Base-by-base conservation (phyloP, 2,888 invertebrate species). In the Aleiodes testaceus region DNA sequence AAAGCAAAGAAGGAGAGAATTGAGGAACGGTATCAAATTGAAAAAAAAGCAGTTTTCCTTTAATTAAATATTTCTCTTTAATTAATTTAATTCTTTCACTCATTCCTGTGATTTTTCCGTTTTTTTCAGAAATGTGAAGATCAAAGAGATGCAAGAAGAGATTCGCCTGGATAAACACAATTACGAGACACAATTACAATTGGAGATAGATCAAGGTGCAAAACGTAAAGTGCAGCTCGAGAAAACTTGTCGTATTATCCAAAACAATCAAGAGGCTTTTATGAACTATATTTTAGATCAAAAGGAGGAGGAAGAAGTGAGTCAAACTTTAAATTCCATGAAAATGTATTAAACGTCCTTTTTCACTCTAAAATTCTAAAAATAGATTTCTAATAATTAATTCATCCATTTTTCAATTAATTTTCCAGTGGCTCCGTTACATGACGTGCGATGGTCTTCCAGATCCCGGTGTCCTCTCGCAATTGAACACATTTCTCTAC, bases 381-480 rank as follows among this genome's bases (percentile, higher is more conserved):
- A 36, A 7, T 6, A 1, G 9, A 36, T 6, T 36, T 36, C 1
- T 9, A 5, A 26, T 26, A 26, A 26, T 26, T n/a, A n/a, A n/a
- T n/a, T 22, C 2, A 26, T 26, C 26, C 26, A 36, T 9, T 7
- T 36, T 36, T 36, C 9, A 36, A 36, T 36, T 36, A 3, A 9
- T 36, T 6, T 82, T 80, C 2, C 82, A 92, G 91, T 92, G 92
- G 92, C 82, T 85, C 50, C 89, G 90, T 69, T 91, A 91, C 74
- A 87, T 91, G 53, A 88, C 88, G 0, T 92, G 91, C 74, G 91
- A 91, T 67, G 91, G 91, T 2, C 87, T 92, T 0, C 92, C 92
- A 0, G 90, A 92, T 80, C 90, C 92, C 2, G 86, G 89, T 0
- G 86, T 89, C 14, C 86, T 90, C 2, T 88, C 90, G 0, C 89